A percentile compares a stretch with the other conserved stretches of the same genome.
These are phyloP conservation scores for Dasyprocta punctata DNA, from an alignment of 2,113 vertebrate species.

Conservation along the genomic window DNA sequence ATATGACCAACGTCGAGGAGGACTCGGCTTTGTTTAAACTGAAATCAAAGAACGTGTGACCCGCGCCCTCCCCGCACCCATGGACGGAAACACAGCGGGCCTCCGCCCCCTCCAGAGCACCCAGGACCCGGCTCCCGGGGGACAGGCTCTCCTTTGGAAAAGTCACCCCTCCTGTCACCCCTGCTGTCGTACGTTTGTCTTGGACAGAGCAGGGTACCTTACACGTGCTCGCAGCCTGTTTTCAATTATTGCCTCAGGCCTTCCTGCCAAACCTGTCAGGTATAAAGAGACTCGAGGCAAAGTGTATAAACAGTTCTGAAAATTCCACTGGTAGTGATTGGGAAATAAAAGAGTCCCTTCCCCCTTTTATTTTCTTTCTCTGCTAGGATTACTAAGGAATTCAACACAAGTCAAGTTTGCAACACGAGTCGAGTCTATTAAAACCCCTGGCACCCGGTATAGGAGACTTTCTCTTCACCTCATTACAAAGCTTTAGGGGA, in stretches of 20 bases:
- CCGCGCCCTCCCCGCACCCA: neutral
- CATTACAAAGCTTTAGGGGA: neutral
- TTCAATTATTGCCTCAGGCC: conserved; percentile 26
- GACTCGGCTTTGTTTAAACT: neutral
- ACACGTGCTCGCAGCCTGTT: conserved; percentile 25
- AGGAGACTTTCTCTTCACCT: neutral
- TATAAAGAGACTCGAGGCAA: conserved; percentile 4
- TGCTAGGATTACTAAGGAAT: conserved; percentile 51
- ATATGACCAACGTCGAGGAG: rapidly evolving
- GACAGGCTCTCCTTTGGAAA: conserved; percentile 27
- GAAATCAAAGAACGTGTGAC: neutral
- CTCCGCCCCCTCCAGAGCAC: neutral
- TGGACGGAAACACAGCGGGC: neutral
- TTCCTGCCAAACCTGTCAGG: conserved; percentile 49
- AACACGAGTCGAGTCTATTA: neutral
- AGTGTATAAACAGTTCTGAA: conserved; percentile 61
- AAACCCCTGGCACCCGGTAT: conserved; percentile 17
- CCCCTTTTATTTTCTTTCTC: neutral
- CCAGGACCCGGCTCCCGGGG: neutral
- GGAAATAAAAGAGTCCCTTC: conserved; percentile 37
- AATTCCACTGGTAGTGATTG: conserved; percentile 71
- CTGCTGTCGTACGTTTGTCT: conserved; percentile 41
- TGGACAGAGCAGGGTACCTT: neutral
- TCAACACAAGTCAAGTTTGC: conserved; percentile 68
- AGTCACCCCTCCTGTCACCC: neutral